A percentile compares a stretch with the other conserved stretches of the same genome.
Conservation (phyloP, 1,140 invertebrate species). For the Zelostemma sp. region DNA sequence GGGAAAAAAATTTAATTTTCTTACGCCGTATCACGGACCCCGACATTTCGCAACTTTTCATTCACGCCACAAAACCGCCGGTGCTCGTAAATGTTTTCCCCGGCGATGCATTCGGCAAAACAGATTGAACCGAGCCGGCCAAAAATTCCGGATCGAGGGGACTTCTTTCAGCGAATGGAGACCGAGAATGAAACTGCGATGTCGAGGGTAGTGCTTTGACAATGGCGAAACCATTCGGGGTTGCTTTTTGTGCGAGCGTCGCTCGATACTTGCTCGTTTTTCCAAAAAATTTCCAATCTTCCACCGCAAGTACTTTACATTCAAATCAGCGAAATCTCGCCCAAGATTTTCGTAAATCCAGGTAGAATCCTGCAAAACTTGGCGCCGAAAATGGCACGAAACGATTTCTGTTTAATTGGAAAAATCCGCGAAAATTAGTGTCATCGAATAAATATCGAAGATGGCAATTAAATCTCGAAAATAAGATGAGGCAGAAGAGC, state of each 20-base stretch:
- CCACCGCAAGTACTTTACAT: neutral
- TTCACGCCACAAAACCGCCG: slow-evolving; percentile 41
- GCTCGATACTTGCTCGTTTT: neutral
- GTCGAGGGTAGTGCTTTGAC: slow-evolving; percentile 39
- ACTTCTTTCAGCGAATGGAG: slow-evolving; percentile 54
- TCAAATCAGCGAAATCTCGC: neutral
- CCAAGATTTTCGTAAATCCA: too few relatives aligned
- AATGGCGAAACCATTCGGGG: slow-evolving; percentile 33
- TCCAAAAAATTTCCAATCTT: neutral
- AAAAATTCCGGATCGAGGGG: slow-evolving; percentile 33
- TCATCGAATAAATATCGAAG: too few relatives aligned
- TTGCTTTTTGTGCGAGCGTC: slow-evolving; percentile 13
- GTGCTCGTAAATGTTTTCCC: slow-evolving; percentile 34
- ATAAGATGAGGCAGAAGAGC: slow-evolving; percentile 1
- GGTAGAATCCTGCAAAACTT: neutral
- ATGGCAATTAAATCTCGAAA: too few relatives aligned
- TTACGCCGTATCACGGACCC: slow-evolving; percentile 30
- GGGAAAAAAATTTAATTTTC: slow-evolving; percentile 44
- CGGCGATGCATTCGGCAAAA: slow-evolving; percentile 39
- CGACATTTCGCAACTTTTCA: slow-evolving; percentile 38
- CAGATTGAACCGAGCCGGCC: slow-evolving; percentile 32
- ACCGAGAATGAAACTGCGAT: slow-evolving; percentile 48
- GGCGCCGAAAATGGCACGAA: neutral
- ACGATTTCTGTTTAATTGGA: neutral
- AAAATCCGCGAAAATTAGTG: too few relatives aligned